Conservation (phyloP, 2,797 vertebrate genomes). For the Megalops cyprinoides region DNA sequence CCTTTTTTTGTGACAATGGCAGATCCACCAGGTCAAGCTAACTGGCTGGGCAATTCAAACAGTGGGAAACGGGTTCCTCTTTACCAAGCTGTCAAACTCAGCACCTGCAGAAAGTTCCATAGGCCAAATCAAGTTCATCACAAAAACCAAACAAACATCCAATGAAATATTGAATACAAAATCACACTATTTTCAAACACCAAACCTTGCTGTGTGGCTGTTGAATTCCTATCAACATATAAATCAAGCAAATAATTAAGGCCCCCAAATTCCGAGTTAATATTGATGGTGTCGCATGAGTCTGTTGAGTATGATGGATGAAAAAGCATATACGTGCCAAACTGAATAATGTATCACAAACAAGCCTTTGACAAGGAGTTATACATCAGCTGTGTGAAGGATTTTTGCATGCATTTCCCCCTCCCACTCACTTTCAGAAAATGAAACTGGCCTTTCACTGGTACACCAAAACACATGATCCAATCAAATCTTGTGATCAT, state of each 20-base stretch:
- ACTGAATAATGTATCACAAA: constrained; percentile 17
- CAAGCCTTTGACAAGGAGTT: constrained; percentile 14
- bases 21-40: background rate
- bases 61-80: no score
- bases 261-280: background rate
- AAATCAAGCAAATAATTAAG: constrained; percentile 7
- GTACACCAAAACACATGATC: constrained; percentile 4
- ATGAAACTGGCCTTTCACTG: background rate
- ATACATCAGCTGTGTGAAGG: constrained; percentile 15
- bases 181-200: background rate
- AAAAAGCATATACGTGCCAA: background rate
- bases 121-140: background rate
- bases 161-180: constrained; percentile 13
- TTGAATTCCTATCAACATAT: constrained; percentile 16
- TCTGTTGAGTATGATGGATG: background rate
- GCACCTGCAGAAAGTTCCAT: background rate
- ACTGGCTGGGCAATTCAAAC: background rate
- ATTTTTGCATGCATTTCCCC: background rate
- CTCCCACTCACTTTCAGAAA: constrained; percentile 1
- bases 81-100: background rate
- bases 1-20: background rate
- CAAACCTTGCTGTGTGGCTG: background rate
- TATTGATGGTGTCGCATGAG: constrained; percentile 7
- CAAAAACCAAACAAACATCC: background rate
- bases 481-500: background rate